A percentile compares a stretch with the other conserved stretches of the same genome.
phyloP scores from a whole-genome alignment of 2,888 invertebrate species.

The Neria commutata region DNA sequence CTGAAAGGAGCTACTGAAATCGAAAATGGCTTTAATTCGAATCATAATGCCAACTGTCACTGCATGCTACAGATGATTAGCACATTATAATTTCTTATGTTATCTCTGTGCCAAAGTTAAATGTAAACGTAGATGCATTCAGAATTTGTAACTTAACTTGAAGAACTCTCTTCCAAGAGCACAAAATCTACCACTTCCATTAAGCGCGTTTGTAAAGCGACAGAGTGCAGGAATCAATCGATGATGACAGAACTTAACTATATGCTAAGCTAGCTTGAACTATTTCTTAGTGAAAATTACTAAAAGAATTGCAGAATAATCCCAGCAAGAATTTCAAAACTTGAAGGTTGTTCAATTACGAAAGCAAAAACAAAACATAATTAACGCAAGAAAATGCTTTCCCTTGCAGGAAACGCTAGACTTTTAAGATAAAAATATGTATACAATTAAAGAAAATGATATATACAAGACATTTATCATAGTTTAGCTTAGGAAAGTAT shows the following conservation, averaged over 20 bases:
- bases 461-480: slow-evolving; percentile 26
- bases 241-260: slow-evolving; percentile 43
- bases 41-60: not conserved
- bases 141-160: too few species aligned
- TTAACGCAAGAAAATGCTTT: slow-evolving; percentile 27
- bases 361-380: slow-evolving; percentile 30
- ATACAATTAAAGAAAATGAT: slow-evolving; percentile 22
- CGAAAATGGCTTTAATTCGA: not conserved
- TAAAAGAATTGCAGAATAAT: slow-evolving; percentile 20
- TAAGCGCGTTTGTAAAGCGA: too few species aligned
- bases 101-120: not conserved
- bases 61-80: slow-evolving; percentile 3
- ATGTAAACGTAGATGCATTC: too few species aligned
- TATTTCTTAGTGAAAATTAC: slow-evolving; percentile 30
- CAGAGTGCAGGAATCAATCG: slow-evolving; percentile 40
- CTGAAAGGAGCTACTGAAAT: too few species aligned
- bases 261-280: slow-evolving; percentile 19
- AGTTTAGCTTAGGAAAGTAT: slow-evolving; percentile 26
- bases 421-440: slow-evolving; percentile 15
- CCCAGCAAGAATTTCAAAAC: slow-evolving; percentile 18
- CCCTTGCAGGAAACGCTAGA: not conserved
- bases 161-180: too few species aligned
- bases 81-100: slow-evolving; percentile 4
- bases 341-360: slow-evolving; percentile 38
- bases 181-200: too few species aligned